Evolutionary conservation across 2,888 invertebrate species (phyloP).

Genomic region (Drosophila melanocephala): DNA sequence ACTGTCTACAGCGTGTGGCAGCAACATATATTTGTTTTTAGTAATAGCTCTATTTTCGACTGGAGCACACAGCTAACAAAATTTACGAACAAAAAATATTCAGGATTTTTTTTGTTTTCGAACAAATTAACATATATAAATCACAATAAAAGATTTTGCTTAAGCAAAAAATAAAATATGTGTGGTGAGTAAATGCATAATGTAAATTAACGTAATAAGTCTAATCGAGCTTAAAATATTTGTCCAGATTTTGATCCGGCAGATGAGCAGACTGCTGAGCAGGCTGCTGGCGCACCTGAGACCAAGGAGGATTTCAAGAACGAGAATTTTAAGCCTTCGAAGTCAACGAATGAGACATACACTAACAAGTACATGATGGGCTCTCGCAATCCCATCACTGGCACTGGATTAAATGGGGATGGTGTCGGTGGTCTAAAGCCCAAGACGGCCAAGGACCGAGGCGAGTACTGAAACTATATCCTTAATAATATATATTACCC

Average conservation of each 20-base stretch:
- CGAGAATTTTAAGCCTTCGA: neutral
- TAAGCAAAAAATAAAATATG: neutral
- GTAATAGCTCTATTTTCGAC: neutral
- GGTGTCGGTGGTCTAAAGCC: conserved; percentile 52
- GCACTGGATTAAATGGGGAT: conserved; percentile 49
- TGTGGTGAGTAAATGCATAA: neutral
- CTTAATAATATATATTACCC: neutral
- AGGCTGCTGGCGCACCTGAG: neutral
- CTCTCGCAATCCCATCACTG: conserved; percentile 46
- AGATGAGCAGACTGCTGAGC: neutral
- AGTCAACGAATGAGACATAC: conserved; percentile 2
- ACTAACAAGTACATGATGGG: neutral
- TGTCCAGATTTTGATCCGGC: neutral
- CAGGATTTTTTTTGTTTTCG: neutral
- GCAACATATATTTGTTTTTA: neutral
- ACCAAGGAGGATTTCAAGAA: neutral
- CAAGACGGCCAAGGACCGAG: conserved; percentile 35
- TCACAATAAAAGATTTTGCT: neutral
- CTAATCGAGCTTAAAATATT: neutral
- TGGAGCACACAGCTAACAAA: conserved; percentile 3
- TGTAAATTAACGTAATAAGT: too few relatives aligned
- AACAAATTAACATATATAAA: neutral
- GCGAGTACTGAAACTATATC: conserved; percentile 7
- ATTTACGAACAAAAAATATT: neutral
- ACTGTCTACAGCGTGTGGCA: neutral